These are phyloP conservation scores for Euleptes europaea DNA, from an alignment of 2,113 vertebrate species.

Conservation along the genomic window DNA sequence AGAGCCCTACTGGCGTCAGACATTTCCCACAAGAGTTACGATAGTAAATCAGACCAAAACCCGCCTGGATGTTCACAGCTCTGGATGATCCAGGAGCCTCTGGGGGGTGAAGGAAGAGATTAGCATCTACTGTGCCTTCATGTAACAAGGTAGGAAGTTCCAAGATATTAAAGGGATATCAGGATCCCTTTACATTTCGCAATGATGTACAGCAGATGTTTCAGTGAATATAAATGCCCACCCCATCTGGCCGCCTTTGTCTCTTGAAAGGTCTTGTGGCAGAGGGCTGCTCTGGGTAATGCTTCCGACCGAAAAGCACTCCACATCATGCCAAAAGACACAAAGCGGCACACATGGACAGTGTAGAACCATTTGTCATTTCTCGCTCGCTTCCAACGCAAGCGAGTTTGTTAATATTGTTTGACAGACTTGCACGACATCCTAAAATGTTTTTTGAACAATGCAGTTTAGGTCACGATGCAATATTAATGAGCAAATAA, in stretches of 20 bases:
- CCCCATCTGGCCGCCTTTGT: constrained; percentile 28
- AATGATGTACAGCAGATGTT: constrained; percentile 45
- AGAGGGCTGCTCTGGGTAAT: background rate
- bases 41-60: background rate
- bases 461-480: constrained; percentile 78
- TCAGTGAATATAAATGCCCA: constrained; percentile 31
- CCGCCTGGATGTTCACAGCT: background rate
- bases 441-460: constrained; percentile 75
- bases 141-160: constrained; percentile 13
- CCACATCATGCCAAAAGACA: background rate
- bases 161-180: constrained; percentile 1
- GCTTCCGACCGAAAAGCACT: background rate
- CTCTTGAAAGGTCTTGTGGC: constrained; percentile 22
- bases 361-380: constrained; percentile 38
- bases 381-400: constrained; percentile 59
- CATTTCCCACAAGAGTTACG: background rate
- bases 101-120: background rate
- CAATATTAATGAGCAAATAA: constrained; percentile 89
- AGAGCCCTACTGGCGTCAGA: background rate
- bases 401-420: constrained; percentile 63
- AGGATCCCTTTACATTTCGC: constrained; percentile 43
- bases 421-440: constrained; percentile 68
- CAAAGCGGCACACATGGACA: constrained; percentile 24
- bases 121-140: background rate
- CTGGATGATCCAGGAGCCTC: background rate